Conservation (phyloP, 2,113 vertebrate genomes). For the Reinhardtius hippoglossoides region DNA sequence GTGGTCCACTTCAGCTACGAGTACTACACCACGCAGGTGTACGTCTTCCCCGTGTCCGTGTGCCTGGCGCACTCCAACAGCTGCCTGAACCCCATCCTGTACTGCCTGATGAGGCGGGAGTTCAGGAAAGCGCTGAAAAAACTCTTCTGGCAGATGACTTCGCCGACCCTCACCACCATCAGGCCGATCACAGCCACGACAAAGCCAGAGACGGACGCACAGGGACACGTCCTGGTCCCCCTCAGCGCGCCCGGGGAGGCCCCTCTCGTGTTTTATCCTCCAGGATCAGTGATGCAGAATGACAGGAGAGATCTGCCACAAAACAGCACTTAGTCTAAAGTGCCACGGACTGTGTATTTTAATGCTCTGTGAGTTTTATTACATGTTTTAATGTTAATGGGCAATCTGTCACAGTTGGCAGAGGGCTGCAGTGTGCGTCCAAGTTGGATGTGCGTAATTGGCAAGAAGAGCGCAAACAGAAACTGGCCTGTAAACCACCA, state of each 20-base stretch:
- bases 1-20: constrained; percentile 90
- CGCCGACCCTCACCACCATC: constrained; percentile 86
- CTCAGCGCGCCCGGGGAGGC: constrained; percentile 64
- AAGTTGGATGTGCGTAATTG: background rate
- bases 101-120: constrained; percentile 95
- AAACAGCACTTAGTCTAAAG: constrained; percentile 76
- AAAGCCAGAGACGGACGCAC: constrained; percentile 88
- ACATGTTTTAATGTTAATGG: background rate
- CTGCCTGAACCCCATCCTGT: constrained; percentile 95
- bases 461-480: background rate
- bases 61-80: constrained; percentile 98
- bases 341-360: too few relatives aligned
- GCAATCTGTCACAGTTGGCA: too few relatives aligned
- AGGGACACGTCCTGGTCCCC: constrained; percentile 74
- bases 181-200: constrained; percentile 89
- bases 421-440: too few relatives aligned
- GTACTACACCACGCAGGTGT: constrained; percentile 93
- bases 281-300: constrained; percentile 87
- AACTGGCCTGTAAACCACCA: background rate
- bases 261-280: constrained; percentile 85
- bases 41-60: constrained; percentile 92
- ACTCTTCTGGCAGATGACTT: constrained; percentile 90
- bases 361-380: background rate
- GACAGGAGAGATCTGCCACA: constrained; percentile 86
- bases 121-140: constrained; percentile 92